Conservation (phyloP, 2,888 invertebrate genomes). For the Ceramica pisi region DNA sequence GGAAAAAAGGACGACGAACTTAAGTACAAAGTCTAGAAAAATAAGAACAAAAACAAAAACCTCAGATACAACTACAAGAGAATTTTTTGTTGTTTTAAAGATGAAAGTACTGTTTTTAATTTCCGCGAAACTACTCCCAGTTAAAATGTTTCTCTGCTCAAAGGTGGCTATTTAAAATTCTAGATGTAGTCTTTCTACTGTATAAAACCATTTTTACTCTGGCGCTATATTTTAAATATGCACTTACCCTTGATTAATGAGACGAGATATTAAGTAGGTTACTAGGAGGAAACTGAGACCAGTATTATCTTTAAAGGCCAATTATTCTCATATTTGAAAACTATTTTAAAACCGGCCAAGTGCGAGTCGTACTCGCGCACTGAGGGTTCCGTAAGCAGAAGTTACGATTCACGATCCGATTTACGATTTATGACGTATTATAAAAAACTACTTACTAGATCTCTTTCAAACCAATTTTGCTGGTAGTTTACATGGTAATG, state of each 20-base stretch:
- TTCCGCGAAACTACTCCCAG: conserved; percentile 47
- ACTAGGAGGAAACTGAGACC: neutral
- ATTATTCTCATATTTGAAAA: too few relatives aligned
- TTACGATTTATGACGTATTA: too few relatives aligned
- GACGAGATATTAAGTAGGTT: conserved; percentile 11
- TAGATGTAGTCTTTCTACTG: conserved; percentile 28
- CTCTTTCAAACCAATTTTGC: too few relatives aligned
- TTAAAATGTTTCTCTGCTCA: conserved; percentile 52
- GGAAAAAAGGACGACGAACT: too few relatives aligned
- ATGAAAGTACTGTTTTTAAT: conserved; percentile 53
- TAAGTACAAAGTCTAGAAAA: neutral
- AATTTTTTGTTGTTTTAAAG: conserved; percentile 20
- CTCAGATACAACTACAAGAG: neutral
- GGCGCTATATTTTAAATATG: conserved; percentile 24
- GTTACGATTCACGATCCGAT: too few relatives aligned
- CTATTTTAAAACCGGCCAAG: too few relatives aligned
- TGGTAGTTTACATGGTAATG: too few relatives aligned
- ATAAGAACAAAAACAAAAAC: neutral
- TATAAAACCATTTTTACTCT: conserved; percentile 51
- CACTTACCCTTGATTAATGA: conserved; percentile 39
- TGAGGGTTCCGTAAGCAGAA: too few relatives aligned
- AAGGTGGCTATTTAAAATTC: conserved; percentile 51
- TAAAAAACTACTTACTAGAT: too few relatives aligned
- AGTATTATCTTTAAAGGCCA: neutral
- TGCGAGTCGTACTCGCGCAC: too few relatives aligned